phyloP scores from a whole-genome alignment of 1,140 invertebrate genomes.

The Temnothorax nylanderi region DNA sequence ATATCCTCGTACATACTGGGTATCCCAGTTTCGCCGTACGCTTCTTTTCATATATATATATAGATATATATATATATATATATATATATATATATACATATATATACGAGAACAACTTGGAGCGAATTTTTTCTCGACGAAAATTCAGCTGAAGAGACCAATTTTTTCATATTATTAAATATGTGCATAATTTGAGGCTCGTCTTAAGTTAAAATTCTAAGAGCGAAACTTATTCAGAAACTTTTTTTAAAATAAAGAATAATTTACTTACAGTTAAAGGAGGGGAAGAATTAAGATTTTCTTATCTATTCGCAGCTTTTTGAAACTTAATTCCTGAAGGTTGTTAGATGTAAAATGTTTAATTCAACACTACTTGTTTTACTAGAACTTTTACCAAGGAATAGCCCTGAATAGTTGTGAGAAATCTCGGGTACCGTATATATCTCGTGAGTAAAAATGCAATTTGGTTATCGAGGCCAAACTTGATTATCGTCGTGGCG shows the following conservation, averaged over 20 bases:
- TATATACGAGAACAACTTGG: not conserved
- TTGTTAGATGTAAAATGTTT: not conserved
- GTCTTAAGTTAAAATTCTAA: not conserved
- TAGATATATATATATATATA: not conserved
- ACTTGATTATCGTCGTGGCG: not conserved
- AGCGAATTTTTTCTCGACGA: not conserved
- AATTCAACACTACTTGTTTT: not conserved
- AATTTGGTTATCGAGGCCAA: constrained; percentile 2
- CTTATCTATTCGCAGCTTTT: not conserved
- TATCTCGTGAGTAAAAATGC: not conserved
- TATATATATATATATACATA: not conserved
- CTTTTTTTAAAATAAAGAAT: not conserved
- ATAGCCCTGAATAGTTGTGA: not conserved
- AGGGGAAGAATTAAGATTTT: not conserved
- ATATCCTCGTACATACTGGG: not conserved
- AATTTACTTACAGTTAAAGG: not conserved
- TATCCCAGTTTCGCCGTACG: not conserved
- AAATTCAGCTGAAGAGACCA: not conserved
- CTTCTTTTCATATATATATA: not conserved
- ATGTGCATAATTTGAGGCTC: not conserved
- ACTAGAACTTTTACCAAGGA: not conserved
- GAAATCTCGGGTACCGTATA: not conserved
- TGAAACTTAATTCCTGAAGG: not conserved
- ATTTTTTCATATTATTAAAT: not conserved
- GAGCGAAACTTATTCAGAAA: not conserved